Evolutionary conservation across 1,140 invertebrate species (phyloP), one percentile per base, ranked within the genome.

Genomic region (Brachystomella parvula): DNA sequence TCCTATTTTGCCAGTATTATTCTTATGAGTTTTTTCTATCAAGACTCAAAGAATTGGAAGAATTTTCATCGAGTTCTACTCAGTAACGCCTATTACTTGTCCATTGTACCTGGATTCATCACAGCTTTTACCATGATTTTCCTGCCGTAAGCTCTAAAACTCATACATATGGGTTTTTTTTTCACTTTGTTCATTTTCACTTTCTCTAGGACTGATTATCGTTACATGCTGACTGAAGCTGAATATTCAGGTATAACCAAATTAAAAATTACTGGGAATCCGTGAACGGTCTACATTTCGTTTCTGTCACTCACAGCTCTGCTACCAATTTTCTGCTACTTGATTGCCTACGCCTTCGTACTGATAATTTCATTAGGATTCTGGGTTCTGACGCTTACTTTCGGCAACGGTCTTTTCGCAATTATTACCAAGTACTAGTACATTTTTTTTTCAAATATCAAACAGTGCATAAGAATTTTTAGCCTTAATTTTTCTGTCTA

Each of bases 61-160:
- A 70, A 64, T 67, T 70, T 73, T 33, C 71, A 70, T 67, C 15
- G 60, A 0, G 12, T 73, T n/a, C 62, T 73, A 17, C 31, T 73
- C 19, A 17, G 24, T 3, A 73, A 73, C 63, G 39, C 64, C 3
- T 70, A 66, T 44, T 31, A 62, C 29, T 33, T 73, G 1, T 61
- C 71, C 2, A 15, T 70, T 29, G 3, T 70, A 1, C 71, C 71
- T 35, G 71, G 71, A 15, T 57, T 68, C 3, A 17, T 63, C 15
- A 49, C 67, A 0, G 35, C 68, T 2, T 2, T 68, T n/a, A 15
- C 47, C 3, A 47, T 73, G 0, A 17, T 28, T n/a, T 35, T 63
- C 26, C 3, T 73, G 0, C 68, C 71, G 71, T 72, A 63, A 67
- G 67, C 57, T 2, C 24, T 26, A 53, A 19, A 53, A 2, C 26